phyloP scores from a whole-genome alignment of 2,113 vertebrate genomes.

The Lichenostomus cassidix region DNA sequence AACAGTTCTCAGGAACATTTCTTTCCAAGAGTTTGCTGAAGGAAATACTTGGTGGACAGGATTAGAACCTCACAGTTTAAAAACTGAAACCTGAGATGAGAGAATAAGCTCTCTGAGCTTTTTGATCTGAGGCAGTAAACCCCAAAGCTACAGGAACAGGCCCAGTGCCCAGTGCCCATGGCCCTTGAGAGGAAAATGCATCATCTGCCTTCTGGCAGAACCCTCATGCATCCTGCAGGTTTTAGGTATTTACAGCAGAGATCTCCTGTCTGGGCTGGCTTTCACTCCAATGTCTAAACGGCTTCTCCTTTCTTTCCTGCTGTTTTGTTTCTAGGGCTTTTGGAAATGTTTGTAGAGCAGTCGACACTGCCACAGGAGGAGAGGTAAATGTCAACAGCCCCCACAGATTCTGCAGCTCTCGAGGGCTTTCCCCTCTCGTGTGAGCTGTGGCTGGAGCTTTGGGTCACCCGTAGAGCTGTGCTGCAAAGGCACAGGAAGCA shows the following conservation, averaged over 20 bases:
- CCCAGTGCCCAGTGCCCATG: no score
- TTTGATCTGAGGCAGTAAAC: neutral
- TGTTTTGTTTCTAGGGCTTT: constrained; percentile 81
- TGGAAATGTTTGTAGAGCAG: constrained; percentile 91
- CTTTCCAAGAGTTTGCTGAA: neutral
- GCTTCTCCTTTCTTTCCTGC: neutral
- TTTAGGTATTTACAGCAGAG: neutral
- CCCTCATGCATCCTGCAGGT: neutral
- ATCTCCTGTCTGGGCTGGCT: neutral
- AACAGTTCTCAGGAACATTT: neutral
- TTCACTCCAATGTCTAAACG: neutral
- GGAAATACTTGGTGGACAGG: neutral
- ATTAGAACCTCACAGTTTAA: neutral
- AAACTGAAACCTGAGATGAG: neutral
- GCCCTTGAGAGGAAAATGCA: neutral
- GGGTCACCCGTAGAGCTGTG: no score
- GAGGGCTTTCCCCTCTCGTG: no score
- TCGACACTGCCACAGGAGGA: neutral
- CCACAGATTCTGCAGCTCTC: no score
- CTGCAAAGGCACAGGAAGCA: no score
- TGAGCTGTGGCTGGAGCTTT: no score
- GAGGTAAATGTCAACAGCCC: no score
- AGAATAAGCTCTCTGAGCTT: neutral
- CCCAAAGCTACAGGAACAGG: neutral
- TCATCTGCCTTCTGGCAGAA: neutral